Evolutionary conservation across 2,113 vertebrate species (phyloP).

Genomic region (Haplotaxodon microlepis): DNA sequence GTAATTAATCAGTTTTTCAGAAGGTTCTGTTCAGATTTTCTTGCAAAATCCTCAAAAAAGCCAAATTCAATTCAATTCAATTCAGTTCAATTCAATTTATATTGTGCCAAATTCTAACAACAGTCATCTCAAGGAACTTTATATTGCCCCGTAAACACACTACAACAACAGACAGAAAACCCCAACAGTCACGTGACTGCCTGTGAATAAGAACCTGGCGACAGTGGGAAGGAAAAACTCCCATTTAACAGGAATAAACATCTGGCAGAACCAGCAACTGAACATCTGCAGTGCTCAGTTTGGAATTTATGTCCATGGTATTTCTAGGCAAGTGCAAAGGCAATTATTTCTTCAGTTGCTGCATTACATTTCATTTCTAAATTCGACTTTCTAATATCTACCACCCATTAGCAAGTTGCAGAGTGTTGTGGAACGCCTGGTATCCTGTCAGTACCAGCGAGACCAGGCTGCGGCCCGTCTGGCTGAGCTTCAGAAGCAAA

Average conservation of each 20-base stretch:
- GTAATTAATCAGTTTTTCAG: neutral
- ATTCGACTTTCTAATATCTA: rapidly evolving
- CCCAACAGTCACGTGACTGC: neutral
- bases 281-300: neutral
- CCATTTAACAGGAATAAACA: neutral
- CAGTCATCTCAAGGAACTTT: neutral
- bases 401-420: constrained; percentile 42
- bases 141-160: neutral
- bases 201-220: neutral
- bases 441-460: constrained; percentile 41
- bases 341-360: neutral
- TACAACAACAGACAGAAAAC: neutral
- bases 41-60: neutral
- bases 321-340: neutral
- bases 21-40: neutral
- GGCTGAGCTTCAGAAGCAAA: constrained; percentile 51
- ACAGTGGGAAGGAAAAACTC: neutral
- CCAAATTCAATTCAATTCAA: neutral
- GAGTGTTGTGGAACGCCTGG: constrained; percentile 40
- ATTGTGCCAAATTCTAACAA: neutral
- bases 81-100: neutral
- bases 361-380: neutral
- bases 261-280: neutral
- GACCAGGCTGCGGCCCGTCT: constrained; percentile 31
- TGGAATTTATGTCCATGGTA: neutral